Evolutionary conservation across 53 echinoderm and acorn worm genomes (phyloP), one percentile per base, ranked within the genome.

Genomic region (Temnopleurus reevesii): DNA sequence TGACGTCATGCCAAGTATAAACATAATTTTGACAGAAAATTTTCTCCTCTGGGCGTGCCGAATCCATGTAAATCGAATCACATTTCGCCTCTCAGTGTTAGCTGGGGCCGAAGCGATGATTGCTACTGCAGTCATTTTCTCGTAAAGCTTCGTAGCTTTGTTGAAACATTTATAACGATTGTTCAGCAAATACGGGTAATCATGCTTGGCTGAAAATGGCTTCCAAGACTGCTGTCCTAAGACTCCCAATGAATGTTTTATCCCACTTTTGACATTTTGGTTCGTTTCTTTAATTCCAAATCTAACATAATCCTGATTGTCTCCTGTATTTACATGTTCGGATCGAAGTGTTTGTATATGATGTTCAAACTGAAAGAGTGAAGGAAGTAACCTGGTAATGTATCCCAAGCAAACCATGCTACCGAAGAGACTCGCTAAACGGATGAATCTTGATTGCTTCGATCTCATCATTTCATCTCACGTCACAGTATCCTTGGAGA

Each of bases 61-160:
- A 36, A 85, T 46, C 86, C 86, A 85, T 10, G 86, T 85, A 59
- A 85, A 25, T 19, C 86, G 36, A 4, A 85, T 85, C 43, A 45
- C 51, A 28, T 85, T 85, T 60, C 86, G 30, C 38, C 58, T 45
- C 24, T 85, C 60, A 25, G 45, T 6, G 46, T 85, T 58, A 2
- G 1, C 19, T 28, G 86, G 86, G 19, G 23, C 60, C 29, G 86
- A 85, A 15, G 61, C 46, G 1, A 85, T 61, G 45, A 85, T 51
- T 12, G 60, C 86, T 28, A 85, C 60, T 25, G 60, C 44, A 6
- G 86, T 61, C 58, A 57, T 19, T 25, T 83, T 57, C 3, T 83
- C 9, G 19, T 45, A 57, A 27, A 46, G 18, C 38, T 56, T 83
- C 38, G 4, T 28, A 24, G 19, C 31, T 12, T 13, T 46, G 46